Evolutionary conservation across 2,888 invertebrate species (phyloP).

Genomic region (Cantharis flavilabris): DNA sequence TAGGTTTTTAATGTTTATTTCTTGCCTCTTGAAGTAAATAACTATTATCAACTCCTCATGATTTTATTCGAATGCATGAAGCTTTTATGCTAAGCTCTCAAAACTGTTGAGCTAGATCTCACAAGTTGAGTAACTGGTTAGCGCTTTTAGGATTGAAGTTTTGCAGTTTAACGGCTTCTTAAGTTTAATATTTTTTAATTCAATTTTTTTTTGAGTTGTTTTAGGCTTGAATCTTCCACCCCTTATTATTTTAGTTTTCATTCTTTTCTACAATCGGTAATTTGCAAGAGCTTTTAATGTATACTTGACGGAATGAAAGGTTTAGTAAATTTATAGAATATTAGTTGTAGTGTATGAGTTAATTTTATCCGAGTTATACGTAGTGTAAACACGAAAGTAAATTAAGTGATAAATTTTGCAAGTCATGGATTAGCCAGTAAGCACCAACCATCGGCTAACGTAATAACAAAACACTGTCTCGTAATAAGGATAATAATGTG

Average conservation of each 20-base stretch:
- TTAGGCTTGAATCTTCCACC: too few relatives aligned
- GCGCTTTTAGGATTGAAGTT: too few relatives aligned
- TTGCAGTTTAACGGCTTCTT: too few relatives aligned
- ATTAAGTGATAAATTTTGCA: conserved; percentile 43
- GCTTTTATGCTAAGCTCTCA: too few relatives aligned
- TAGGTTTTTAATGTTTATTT: too few relatives aligned
- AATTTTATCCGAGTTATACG: conserved; percentile 9
- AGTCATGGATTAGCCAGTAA: conserved; percentile 42
- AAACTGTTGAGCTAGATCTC: too few relatives aligned
- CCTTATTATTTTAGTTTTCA: background rate
- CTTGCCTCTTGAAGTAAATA: too few relatives aligned
- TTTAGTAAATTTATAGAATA: background rate
- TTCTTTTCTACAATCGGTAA: background rate
- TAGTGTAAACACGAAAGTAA: conserved; percentile 36
- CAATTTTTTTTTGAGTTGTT: too few relatives aligned
- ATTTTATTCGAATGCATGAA: too few relatives aligned
- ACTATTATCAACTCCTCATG: too few relatives aligned
- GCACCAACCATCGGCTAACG: conserved; percentile 36
- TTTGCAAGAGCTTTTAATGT: background rate
- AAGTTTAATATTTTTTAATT: too few relatives aligned
- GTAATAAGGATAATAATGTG: conserved; percentile 32
- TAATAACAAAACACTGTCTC: conserved; percentile 6
- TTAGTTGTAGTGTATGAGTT: background rate
- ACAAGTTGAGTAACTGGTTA: too few relatives aligned
- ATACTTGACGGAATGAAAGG: background rate